Conservation (phyloP, 2,888 invertebrate genomes). For the Drosophila paranaensis region DNA sequence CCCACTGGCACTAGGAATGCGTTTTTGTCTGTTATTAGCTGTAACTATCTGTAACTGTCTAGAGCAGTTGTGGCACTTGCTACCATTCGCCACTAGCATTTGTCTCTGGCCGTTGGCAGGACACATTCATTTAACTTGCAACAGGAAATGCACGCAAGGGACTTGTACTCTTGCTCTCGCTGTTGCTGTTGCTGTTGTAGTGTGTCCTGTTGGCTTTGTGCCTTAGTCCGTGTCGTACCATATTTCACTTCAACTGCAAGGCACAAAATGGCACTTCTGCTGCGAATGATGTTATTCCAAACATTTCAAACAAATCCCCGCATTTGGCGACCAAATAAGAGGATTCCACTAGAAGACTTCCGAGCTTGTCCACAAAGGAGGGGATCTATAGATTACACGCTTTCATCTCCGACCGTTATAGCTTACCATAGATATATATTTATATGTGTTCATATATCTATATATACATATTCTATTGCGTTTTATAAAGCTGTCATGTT, state of each 20-base stretch:
- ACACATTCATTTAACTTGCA: slow-evolving; percentile 34
- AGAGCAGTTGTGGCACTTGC: slow-evolving; percentile 1
- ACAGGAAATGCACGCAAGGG: slow-evolving; percentile 33
- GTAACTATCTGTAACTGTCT: slow-evolving; percentile 7
- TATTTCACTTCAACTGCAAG: slow-evolving; percentile 20
- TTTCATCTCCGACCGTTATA: not conserved
- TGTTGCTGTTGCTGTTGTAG: not conserved
- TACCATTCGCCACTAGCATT: slow-evolving; percentile 2
- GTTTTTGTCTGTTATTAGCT: not conserved
- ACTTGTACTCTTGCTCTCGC: slow-evolving; percentile 5
- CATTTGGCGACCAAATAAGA: not conserved
- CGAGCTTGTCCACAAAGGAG: not conserved
- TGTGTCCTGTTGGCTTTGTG: slow-evolving; percentile 1
- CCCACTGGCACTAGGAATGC: not conserved
- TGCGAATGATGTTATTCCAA: slow-evolving; percentile 6
- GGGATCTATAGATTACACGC: not conserved
- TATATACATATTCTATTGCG: not conserved
- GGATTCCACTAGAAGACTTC: not conserved
- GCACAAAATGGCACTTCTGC: slow-evolving; percentile 25
- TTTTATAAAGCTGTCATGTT: not conserved
- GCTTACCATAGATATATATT: not conserved
- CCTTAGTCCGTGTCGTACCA: not conserved
- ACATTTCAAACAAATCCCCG: slow-evolving; percentile 1
- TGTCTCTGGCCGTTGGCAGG: slow-evolving; percentile 7
- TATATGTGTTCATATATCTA: not conserved